Evolutionary conservation across 2,888 invertebrate species (phyloP).

Genomic region (Leucania comma): DNA sequence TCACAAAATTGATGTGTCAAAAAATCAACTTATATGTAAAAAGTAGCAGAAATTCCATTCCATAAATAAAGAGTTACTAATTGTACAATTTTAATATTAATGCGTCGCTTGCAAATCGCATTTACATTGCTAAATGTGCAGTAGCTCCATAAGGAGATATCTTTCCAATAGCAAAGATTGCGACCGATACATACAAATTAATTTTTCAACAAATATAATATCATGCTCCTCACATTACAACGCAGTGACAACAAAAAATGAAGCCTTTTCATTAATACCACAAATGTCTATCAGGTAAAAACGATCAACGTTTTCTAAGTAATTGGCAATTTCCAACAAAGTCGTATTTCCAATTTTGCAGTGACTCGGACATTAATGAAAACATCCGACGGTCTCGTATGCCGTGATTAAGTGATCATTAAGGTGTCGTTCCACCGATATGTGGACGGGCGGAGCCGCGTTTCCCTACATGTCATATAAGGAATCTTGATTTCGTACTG

Average conservation of each 20-base stretch:
- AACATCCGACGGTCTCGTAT: conserved; percentile 68
- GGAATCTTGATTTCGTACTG: conserved; percentile 74
- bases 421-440: conserved; percentile 77
- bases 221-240: conserved; percentile 25
- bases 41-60: conserved; percentile 11
- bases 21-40: background rate
- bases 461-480: conserved; percentile 70
- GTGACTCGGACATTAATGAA: conserved; percentile 72
- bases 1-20: too few species aligned
- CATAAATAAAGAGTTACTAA: conserved; percentile 15
- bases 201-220: conserved; percentile 40
- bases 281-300: conserved; percentile 41
- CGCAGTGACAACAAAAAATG: conserved; percentile 31
- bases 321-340: conserved; percentile 70
- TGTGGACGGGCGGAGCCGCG: conserved; percentile 68
- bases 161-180: conserved; percentile 24
- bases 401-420: conserved; percentile 83
- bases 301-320: conserved; percentile 60
- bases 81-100: conserved; percentile 25
- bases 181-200: conserved; percentile 40
- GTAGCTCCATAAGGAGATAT: conserved; percentile 5
- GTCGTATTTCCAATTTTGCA: conserved; percentile 68
- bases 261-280: conserved; percentile 20
- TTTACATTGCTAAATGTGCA: conserved; percentile 37
- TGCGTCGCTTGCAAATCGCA: conserved; percentile 1